These are phyloP conservation scores for Toxotes jaculatrix DNA, from an alignment of 2,113 vertebrate species.

Conservation along the genomic window DNA sequence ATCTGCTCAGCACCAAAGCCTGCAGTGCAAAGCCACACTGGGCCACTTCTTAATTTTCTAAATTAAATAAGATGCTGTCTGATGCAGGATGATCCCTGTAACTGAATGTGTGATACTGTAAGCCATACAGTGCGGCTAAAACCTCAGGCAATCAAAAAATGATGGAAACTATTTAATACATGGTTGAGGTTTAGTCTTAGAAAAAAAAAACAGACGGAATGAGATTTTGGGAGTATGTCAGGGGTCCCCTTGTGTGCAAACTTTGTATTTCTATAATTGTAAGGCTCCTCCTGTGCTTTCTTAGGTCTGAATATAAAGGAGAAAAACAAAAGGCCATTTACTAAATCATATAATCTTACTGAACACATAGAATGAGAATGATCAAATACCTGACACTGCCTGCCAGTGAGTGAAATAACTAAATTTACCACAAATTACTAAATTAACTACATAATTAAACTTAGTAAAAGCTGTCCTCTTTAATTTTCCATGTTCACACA, in stretches of 20 bases:
- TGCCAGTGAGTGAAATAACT: neutral
- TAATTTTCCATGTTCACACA: neutral
- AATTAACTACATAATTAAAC: neutral
- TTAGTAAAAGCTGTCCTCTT: neutral
- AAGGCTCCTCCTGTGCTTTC: neutral
- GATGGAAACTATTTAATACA: neutral
- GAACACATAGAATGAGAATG: no score
- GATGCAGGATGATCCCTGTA: conserved; percentile 32
- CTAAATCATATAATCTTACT: neutral
- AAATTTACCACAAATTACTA: neutral
- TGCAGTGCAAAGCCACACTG: conserved; percentile 38
- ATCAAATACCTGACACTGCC: neutral
- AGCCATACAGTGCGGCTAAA: neutral
- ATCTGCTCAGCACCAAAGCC: conserved; percentile 58
- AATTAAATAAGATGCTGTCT: conserved; percentile 65
- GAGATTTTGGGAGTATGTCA: neutral
- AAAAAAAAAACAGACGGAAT: neutral
- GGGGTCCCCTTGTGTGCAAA: neutral
- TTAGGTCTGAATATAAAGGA: neutral
- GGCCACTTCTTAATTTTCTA: conserved; percentile 57
- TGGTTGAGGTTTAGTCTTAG: neutral
- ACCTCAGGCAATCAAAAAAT: neutral
- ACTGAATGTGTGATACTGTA: neutral
- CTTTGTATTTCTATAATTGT: neutral
- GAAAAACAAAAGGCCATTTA: neutral